Evolutionary conservation across 2,113 vertebrate genomes (phyloP), one percentile per base, ranked within the genome.

Genomic region (Nesospiza acunhae): DNA sequence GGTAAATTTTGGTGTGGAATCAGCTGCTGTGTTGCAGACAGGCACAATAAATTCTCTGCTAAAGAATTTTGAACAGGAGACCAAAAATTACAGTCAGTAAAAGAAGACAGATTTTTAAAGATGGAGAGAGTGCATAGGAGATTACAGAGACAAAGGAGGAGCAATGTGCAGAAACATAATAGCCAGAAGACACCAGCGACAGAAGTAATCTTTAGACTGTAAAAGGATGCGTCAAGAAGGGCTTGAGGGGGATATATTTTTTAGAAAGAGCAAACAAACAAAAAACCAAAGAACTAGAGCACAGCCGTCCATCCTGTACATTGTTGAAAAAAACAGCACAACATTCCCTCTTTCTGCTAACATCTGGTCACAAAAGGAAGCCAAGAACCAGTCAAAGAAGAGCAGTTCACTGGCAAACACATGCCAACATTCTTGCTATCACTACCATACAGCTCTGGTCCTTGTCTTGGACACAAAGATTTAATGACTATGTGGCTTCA

Each of bases 301-400:
- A 3, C 16, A 79, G 33, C 8, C 1, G 1, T 62, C 75, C 26
- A 59, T 68, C 18, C 24, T 76, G 14, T 49, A 50, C 37, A 39
- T 31, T 66, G 37, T 37, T 39, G 23, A 14, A 63, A 93, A 87
- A 84, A 67, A 17, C 5, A 82, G 23, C 53, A n/a, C 27, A 73
- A 44, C 19, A 35, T 92, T 91, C 10, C 42, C 21, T 90, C 64
- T 31, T 94, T 82, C 62, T 89, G 26, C 31, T 75, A 94, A 89
- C 81, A 96, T 91, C 84, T 96, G 93, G 72, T 31, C 62, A 46
- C 41, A 86, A 90, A 86, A 77, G 33, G 67, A 88, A 91, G 55
- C 85, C 88, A 96, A 96, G 67, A 84, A 72, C 10, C 27, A 87
- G 70, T 64, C 39, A 93, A 84, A 93, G 81, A 80, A 67, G 20